These are phyloP conservation scores for Buathra laborator DNA, from an alignment of 2,888 invertebrate species.

Conservation along the genomic window DNA sequence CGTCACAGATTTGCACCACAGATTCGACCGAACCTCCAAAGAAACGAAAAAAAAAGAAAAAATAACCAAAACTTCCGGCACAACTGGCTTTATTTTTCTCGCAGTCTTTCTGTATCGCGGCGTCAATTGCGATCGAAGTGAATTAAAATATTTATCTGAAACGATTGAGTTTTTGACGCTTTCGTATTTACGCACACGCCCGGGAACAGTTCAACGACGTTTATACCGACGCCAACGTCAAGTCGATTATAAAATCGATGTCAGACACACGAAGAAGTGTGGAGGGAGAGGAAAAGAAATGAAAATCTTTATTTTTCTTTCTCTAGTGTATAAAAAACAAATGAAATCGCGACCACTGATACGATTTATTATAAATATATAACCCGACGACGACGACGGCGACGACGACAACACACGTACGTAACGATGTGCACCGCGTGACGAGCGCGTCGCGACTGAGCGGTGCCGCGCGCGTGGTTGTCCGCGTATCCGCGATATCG, in stretches of 20 bases:
- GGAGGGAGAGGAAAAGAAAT: background rate
- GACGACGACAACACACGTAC: conserved; percentile 74
- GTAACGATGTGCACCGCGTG: conserved; percentile 84
- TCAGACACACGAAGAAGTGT: background rate
- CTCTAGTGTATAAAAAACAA: conserved; percentile 18
- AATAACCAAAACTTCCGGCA: background rate
- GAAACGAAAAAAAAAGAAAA: background rate
- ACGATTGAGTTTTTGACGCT: conserved; percentile 1
- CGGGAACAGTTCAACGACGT: background rate
- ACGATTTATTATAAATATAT: conserved; percentile 7
- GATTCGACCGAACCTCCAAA: conserved; percentile 5
- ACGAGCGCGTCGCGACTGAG: conserved; percentile 85
- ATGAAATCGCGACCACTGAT: conserved; percentile 21
- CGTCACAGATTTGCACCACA: conserved; percentile 3
- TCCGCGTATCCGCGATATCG: conserved; percentile 73
- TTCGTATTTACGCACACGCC: background rate
- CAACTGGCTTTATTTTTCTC: background rate
- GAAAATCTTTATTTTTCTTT: background rate
- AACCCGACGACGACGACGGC: conserved; percentile 66
- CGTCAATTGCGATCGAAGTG: background rate
- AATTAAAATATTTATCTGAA: background rate
- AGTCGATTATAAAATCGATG: background rate
- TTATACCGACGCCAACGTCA: conserved; percentile 7
- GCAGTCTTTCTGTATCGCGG: background rate
- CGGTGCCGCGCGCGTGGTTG: conserved; percentile 81